Evolutionary conservation across 2,888 invertebrate species (phyloP), one percentile per base, ranked within the genome.

Genomic region (Tiliacea aurago): DNA sequence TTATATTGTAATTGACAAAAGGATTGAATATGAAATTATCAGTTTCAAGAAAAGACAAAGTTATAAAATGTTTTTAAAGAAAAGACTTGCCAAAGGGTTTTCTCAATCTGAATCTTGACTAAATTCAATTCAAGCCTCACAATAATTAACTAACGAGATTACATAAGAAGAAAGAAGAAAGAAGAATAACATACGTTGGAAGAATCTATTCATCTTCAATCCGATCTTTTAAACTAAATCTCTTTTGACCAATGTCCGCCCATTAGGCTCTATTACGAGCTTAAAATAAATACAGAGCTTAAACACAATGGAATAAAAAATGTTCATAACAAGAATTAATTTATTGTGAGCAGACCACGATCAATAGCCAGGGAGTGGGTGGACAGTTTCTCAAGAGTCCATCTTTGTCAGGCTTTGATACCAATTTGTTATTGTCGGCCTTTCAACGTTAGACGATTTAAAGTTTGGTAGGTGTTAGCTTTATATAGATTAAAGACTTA

Each of bases 391-490:
- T 94, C 93, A 95, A 94, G 94, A 95, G 96, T 95, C 95, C 95
- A 95, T 95, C 96, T 96, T 95, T 96, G 96, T 96, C 94, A 95
- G 92, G 94, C 95, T 95, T 94, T 95, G 94, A 95, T 96, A 94
- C 95, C 94, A 93, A 96, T 96, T 96, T 95, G 95, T 96, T 93
- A 94, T 91, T 94, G 96, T 96, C 96, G 93, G 93, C 92, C 93
- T 94, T 94, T 95, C 94, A 95, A 94, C 94, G 92, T 91, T 89
- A 89, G 91, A 93, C 93, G 91, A 94, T 95, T 95, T 94, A 95
- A 94, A 95, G 92, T 95, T 95, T 94, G 93, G 92, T 94, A 94
- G 94, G 91, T 94, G 92, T 94, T 91, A 90, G 87, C 90, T 90
- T 90, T 89, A 89, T 91, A 90, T 88, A 89, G 92, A 92, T 92